Evolutionary conservation across 2,113 vertebrate genomes (phyloP), one percentile per base, ranked within the genome.

Genomic region (Centropus unirufus): DNA sequence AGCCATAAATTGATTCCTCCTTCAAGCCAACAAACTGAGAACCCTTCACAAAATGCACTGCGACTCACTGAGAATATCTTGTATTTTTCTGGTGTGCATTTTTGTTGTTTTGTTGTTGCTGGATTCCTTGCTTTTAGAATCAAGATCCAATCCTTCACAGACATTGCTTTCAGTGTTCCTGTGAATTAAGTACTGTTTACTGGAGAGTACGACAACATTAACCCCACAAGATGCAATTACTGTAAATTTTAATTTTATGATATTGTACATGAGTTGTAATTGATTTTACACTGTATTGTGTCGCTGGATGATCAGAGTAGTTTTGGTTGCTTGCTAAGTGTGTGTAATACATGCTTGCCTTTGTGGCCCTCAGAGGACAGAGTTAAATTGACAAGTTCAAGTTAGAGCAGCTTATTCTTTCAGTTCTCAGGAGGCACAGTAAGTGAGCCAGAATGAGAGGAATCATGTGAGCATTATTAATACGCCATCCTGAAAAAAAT

Each of bases 211-310:
- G 89, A 84, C 87, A 87, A 6, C 70, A 44, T 47, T 42, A 89
- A 61, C 68, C 52, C 64, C 55, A 19, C 21, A 83, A 74, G 76
- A 63, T 59, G 61, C 44, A 94, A 64, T 92, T 83, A 70, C 42
- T 83, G 55, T 74, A 72, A 21, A 59, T 70, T 54, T 88, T 80
- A 86, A 83, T 94, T 74, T 81, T 63, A 59, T 82, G 64, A 27
- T 57, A 34, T 8, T 70, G 58, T 92, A 49, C 36, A 6, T 30
- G 47, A 80, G 39, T 27, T 81, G 61, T 83, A 95, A 83, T 93
- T 90, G 72, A 77, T 96, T 93, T 83, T 87, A 61, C 64, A 15
- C 32, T 40, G 39, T 23, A 9, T 34, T 76, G 26, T 76, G 58
- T 24, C 83, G 63, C 57, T 80, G 6, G 78, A 52, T 67, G 72